These are phyloP conservation scores for Montipora capricornis DNA, from an alignment of 64 coral and sea anemone species.

Conservation along the genomic window DNA sequence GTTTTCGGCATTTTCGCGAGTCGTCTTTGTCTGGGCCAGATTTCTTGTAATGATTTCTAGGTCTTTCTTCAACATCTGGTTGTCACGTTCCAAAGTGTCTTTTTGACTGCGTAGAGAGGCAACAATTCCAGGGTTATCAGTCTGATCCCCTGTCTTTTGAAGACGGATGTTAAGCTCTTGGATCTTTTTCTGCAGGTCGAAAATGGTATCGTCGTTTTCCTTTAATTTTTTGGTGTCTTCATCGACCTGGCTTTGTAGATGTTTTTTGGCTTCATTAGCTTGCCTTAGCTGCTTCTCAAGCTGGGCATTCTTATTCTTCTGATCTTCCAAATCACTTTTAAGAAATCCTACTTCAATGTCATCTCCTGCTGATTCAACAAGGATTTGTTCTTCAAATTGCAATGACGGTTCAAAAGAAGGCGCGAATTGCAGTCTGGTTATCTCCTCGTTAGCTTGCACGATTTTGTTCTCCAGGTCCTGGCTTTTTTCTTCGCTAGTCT, in stretches of 20 bases:
- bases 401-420: conserved; percentile 62
- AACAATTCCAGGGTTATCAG: conserved; percentile 87
- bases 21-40: conserved; percentile 63
- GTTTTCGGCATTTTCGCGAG: conserved; percentile 65
- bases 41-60: conserved; percentile 46
- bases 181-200: conserved; percentile 67
- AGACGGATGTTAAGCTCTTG: conserved; percentile 78
- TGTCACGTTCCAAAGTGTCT: conserved; percentile 82
- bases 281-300: conserved; percentile 68
- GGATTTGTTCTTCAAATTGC: neutral
- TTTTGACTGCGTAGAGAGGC: conserved; percentile 83
- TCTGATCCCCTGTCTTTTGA: conserved; percentile 78
- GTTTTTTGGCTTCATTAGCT: conserved; percentile 55
- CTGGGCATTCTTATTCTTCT: conserved; percentile 74
- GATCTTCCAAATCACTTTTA: conserved; percentile 76
- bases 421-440: conserved; percentile 62
- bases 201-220: conserved; percentile 81
- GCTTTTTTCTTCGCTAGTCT: conserved; percentile 77
- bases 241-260: conserved; percentile 60
- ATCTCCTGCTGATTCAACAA: conserved; percentile 66
- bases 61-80: conserved; percentile 84
- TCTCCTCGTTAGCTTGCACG: conserved; percentile 66
- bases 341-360: conserved; percentile 73
- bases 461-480: conserved; percentile 76
- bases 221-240: conserved; percentile 60